These are phyloP conservation scores for Eilema sororculum DNA, from an alignment of 2,888 invertebrate genomes.

Conservation along the genomic window DNA sequence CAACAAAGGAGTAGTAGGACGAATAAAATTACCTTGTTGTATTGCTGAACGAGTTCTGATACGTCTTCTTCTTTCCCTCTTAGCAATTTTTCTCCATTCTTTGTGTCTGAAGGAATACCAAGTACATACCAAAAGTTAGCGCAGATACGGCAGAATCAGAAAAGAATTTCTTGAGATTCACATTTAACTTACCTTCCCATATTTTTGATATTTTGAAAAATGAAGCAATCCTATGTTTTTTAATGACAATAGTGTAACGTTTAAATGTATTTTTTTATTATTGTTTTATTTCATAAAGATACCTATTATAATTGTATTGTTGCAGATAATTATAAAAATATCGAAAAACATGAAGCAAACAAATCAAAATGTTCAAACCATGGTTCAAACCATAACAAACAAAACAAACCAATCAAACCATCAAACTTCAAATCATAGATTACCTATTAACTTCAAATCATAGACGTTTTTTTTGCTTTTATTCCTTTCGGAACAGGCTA, in stretches of 20 bases:
- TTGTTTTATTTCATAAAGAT: background rate
- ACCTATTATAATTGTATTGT: too few species aligned
- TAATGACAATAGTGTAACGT: background rate
- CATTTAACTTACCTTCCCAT: background rate
- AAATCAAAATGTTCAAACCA: too few species aligned
- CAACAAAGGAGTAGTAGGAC: background rate
- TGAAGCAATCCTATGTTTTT: background rate
- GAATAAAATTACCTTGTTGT: conserved; percentile 77
- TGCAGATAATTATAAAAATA: too few species aligned
- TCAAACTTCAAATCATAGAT: too few species aligned
- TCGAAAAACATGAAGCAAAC: too few species aligned
- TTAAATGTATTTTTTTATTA: background rate
- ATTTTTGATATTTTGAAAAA: background rate
- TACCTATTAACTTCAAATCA: too few species aligned
- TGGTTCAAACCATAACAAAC: too few species aligned
- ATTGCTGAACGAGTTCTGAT: conserved; percentile 88
- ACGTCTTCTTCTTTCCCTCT: conserved; percentile 90
- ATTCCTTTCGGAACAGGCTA: too few species aligned
- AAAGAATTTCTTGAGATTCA: background rate
- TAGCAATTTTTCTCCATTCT: conserved; percentile 91
- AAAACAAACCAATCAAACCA: too few species aligned
- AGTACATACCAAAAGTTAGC: too few species aligned
- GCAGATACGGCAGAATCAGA: background rate
- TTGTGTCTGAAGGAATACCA: conserved; percentile 82
- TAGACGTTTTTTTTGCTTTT: too few species aligned